Percentiles rank a stretch among this genome's conserved stretches.
These are phyloP conservation scores for Ctenodactylus gundi DNA, from an alignment of 2,113 vertebrate genomes.

Conservation along the genomic window DNA sequence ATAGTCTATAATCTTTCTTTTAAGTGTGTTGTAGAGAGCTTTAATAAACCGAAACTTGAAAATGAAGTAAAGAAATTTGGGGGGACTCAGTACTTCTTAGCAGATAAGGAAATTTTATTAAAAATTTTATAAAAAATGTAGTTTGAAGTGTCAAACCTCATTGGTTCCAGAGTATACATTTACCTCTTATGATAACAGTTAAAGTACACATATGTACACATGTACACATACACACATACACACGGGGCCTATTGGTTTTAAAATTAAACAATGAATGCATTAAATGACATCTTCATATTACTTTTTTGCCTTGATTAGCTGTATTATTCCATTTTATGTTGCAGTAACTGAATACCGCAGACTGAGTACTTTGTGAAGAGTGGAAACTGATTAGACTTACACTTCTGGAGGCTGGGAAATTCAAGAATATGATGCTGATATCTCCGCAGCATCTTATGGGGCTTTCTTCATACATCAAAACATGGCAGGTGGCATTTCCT, in stretches of 20 bases:
- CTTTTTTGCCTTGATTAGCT: not conserved
- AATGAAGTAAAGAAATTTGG: constrained; percentile 34
- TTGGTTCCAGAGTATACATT: not conserved
- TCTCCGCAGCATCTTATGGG: not conserved
- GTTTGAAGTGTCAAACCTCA: not conserved
- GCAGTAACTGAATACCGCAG: not conserved
- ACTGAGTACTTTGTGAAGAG: not conserved
- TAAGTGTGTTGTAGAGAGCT: constrained; percentile 17
- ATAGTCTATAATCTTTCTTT: constrained; percentile 20
- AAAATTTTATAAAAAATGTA: not conserved
- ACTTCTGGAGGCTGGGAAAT: not conserved
- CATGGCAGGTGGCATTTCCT: not conserved
- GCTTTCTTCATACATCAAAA: not conserved
- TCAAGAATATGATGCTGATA: not conserved
- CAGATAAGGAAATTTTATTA: not conserved
- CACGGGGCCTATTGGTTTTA: not conserved
- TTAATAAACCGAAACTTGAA: constrained; percentile 24
- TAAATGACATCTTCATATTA: not conserved
- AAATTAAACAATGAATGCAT: not conserved
- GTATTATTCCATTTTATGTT: not conserved
- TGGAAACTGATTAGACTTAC: not conserved
- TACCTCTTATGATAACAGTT: not conserved
- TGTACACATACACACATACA: not conserved
- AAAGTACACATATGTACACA: not conserved
- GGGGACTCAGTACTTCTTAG: not conserved